These are phyloP conservation scores for Sakesphorus luctuosus DNA, from an alignment of 2,113 vertebrate species.

Conservation along the genomic window DNA sequence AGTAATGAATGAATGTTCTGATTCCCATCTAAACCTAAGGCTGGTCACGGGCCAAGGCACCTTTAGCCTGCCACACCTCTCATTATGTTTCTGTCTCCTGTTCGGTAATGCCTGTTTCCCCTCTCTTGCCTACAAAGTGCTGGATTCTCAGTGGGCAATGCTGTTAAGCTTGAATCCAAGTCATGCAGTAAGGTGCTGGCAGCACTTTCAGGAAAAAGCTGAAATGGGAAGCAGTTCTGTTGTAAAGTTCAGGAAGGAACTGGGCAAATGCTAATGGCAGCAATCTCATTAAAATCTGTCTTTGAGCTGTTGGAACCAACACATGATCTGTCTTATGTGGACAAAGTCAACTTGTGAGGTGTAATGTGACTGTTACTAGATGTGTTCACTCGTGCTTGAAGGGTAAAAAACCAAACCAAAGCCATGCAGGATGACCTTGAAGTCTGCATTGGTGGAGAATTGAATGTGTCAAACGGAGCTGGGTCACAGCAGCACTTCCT, in stretches of 20 bases:
- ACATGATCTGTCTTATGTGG: neutral
- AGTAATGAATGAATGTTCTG: neutral
- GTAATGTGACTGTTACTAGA: neutral
- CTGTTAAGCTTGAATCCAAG: neutral
- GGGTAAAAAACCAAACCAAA: neutral
- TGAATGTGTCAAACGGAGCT: neutral
- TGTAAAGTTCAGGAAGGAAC: slow-evolving; percentile 33
- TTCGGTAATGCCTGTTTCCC: neutral
- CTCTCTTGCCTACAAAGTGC: neutral
- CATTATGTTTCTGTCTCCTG: neutral
- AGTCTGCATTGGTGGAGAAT: neutral
- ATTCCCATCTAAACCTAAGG: neutral
- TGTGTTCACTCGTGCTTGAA: neutral
- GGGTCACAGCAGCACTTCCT: neutral
- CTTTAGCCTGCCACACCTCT: neutral
- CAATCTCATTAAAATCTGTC: neutral
- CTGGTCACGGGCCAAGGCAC: neutral
- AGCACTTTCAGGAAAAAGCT: slow-evolving; percentile 52
- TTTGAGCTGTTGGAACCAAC: neutral
- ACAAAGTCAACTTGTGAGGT: neutral
- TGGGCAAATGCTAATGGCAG: neutral
- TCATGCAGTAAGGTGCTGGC: neutral
- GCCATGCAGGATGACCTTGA: neutral
- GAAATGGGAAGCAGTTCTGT: neutral
- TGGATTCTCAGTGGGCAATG: neutral